Percentiles rank a stretch among this genome's conserved stretches.
Evolutionary conservation across 2,113 vertebrate genomes (phyloP).

Genomic region (Naja naja): DNA sequence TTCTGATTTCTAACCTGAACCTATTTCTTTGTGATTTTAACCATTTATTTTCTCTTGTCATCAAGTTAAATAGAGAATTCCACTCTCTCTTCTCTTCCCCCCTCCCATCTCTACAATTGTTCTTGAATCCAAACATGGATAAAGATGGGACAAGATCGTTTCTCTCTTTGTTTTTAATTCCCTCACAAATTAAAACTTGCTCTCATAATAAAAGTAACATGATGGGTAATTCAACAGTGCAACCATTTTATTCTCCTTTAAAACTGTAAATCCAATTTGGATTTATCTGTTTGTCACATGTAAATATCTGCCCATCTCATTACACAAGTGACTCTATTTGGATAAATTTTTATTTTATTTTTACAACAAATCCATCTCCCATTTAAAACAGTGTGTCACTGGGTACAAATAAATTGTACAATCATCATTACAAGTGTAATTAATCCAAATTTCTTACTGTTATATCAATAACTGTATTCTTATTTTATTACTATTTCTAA

Average conservation of each 20-base stretch:
- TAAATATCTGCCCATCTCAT: neutral
- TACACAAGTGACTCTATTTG: neutral
- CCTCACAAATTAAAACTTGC: neutral
- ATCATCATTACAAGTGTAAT: no score
- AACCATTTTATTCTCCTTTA: neutral
- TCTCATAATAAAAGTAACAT: neutral
- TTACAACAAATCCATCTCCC: neutral
- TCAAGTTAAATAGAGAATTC: neutral
- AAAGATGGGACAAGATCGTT: neutral
- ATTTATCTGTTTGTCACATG: neutral
- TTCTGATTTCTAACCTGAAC: neutral
- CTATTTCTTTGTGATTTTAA: neutral
- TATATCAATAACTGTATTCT: no score
- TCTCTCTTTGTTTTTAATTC: neutral
- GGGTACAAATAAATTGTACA: no score
- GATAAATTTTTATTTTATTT: no score
- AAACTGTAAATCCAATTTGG: neutral
- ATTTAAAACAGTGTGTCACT: no score
- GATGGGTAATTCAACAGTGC: neutral
- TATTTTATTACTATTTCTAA: no score
- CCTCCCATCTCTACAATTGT: neutral
- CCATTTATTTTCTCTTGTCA: neutral
- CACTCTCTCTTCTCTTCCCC: neutral
- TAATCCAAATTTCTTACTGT: no score
- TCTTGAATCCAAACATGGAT: neutral